Evolutionary conservation across 1,140 invertebrate species (phyloP), one percentile per base, ranked within the genome.

Genomic region (Planococcus citri): DNA sequence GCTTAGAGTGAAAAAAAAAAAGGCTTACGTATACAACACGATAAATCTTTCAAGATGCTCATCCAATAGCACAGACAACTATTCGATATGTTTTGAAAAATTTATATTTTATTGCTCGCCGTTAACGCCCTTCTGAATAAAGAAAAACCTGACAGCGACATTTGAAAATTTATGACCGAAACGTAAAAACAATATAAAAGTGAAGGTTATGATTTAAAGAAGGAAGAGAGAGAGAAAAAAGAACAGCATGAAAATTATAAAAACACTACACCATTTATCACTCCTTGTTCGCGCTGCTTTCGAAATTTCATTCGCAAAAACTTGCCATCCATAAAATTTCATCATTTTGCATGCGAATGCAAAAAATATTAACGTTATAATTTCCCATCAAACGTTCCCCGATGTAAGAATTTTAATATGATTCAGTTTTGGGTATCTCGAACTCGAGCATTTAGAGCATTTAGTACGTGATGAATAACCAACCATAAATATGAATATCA

Each of bases 141-240:
- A 51, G 3, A 20, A 51, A 51, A 51, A 51, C n/a, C 17, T 51
- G 41, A 51, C 41, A 51, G 41, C 17, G 41, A 51, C 41, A 51
- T 51, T 51, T 51, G 41, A 51, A 51, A 51, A 51, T 51, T 51
- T 51, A 51, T n/a, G 41, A 51, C 41, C 41, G 41, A 51, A 51
- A 51, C 41, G 41, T 20, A 51, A 51, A 51, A 51, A 51, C 41
- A 51, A 51, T 51, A 51, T 51, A 51, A 51, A 33, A 51, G 41
- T 17, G 41, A 51, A 51, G 41, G 41, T 51, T 51, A 51, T 51
- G 41, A 51, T 51, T 51, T 51, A 20, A n/a, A 51, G n/a, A n/a
- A 37, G 33, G 33, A 14, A 6, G 33, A 14, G 6, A 37, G 14
- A 37, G 33, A 20, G n/a, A 51, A 51, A 51, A 51, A 51, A 51